Base-by-base conservation (phyloP, 37 sponge, comb jelly and placozoan genomes). In the Tethya wilhelma region DNA sequence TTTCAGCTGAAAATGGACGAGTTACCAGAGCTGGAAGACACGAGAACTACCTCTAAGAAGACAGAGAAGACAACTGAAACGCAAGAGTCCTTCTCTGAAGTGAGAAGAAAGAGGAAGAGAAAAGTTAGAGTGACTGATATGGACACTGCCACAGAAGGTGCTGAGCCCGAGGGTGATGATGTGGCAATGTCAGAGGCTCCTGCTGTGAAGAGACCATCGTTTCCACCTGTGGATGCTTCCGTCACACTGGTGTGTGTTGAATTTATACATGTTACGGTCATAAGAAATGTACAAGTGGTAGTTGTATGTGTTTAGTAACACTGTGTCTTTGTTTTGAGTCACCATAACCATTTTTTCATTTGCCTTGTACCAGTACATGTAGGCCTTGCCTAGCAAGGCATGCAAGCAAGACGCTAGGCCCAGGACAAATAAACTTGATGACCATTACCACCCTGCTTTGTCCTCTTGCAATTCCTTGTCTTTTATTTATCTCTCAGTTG, bases 201-300 rank as follows among this genome's bases (percentile, higher is more conserved):
- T n/a, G n/a, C n/a, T n/a, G n/a, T n/a, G 26, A 93, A 88, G 60
- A 73, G 93, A 72, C 93, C 93, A n/a, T 46, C 26, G 34, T 93
- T 93, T 38, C 93, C 93, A 28, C 93, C 93, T 38, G 83, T 88
- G 45, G 71, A 76, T 64, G 88, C 82, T 57, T 82, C 88, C 34
- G 38, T 67, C 22, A 39, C 66, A 23, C 42, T 72, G 41, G 86
- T 88, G 36, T 25, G 80, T 70, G 17, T 28, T 19, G 31, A 44
- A 60, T 62, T 19, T 11, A 33, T 28, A 49, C 39, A 26, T 72
- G 1, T 67, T 9, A 14, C 14, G 53, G 14, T 14, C n/a, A n/a
- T n/a, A n/a, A n/a, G n/a, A n/a, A n/a, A n/a, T n/a, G n/a, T n/a
- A n/a, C n/a, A n/a, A n/a, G n/a, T n/a, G n/a, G n/a, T n/a, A n/a